phyloP scores from a whole-genome alignment of 1,140 invertebrate species.

The Heliconius hewitsoni region DNA sequence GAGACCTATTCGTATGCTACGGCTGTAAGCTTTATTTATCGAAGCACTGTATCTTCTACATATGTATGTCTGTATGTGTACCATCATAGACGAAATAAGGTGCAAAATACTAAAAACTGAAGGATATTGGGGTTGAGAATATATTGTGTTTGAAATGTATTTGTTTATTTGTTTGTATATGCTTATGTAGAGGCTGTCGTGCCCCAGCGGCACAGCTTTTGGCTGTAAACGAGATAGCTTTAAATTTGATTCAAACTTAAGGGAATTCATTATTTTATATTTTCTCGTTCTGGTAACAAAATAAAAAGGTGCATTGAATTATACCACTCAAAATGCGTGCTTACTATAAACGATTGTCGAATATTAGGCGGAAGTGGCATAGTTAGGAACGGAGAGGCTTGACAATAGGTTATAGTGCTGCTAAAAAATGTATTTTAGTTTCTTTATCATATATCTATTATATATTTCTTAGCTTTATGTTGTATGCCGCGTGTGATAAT shows the following conservation, averaged over 20 bases:
- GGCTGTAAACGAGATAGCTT: background rate
- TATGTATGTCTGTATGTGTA: background rate
- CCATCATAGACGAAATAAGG: background rate
- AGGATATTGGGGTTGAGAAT: background rate
- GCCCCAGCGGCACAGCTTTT: background rate
- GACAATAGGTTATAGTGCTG: too few relatives aligned
- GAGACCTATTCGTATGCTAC: conserved; percentile 15
- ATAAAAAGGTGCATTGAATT: too few relatives aligned
- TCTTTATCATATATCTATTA: too few relatives aligned
- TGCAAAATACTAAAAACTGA: background rate
- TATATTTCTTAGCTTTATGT: too few relatives aligned
- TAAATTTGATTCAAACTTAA: background rate
- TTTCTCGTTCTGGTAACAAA: too few relatives aligned
- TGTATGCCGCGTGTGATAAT: too few relatives aligned
- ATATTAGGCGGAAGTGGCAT: too few relatives aligned
- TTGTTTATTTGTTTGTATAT: background rate
- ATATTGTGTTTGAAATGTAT: background rate
- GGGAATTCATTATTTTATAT: too few relatives aligned
- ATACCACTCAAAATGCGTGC: too few relatives aligned
- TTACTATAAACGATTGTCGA: too few relatives aligned
- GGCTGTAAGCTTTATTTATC: conserved; percentile 10
- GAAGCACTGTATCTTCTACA: background rate
- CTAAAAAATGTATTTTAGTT: too few relatives aligned
- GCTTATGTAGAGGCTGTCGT: background rate
- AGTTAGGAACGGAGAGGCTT: too few relatives aligned